Base-by-base conservation (phyloP, 1,140 invertebrate species). In the Zaprionus taronus region DNA sequence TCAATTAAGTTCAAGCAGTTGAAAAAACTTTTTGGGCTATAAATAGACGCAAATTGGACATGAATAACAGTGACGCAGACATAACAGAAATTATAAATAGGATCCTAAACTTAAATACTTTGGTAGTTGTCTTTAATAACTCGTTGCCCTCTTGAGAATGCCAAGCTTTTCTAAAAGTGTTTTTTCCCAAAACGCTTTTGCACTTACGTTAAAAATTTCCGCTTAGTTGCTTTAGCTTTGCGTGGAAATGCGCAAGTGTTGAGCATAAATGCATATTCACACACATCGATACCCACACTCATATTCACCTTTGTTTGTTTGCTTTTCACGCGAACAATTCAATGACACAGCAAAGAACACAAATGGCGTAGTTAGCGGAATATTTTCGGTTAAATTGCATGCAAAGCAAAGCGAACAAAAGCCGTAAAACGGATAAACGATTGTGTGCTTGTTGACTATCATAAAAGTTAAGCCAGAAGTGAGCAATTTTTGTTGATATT, bases 251-350 rank as follows among this genome's bases (percentile, higher is more conserved):
- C 51, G 56, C 22, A 47, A 24, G 41, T 62, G 41, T 62, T 28
- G 41, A n/a, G 7, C 17, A 17, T 28, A 14, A 41, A 62, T 34
- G 5, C 49, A 56, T n/a, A 47, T 26, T 22, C 44, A 22, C 9
- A 36, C 31, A 38, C 41, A 51, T n/a, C 17, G 9, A 34, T 11
- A 34, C 36, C n/a, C 20, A 1, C 20, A 26, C 24, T 61, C 12
- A 22, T n/a, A 7, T 44, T 20, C n/a, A 58, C 22, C 56, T 58
- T 36, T 36, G 47, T 70, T 80, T 67, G 36, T 67, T 56, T 69
- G 62, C 67, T 62, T 62, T 76, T 76, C 70, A 72, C 60, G 44
- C 66, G 49, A 15, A 62, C 72, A 71, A 61, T 64, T 79, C 77
- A 58, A 61, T 24, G 60, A 12, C 55, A 53, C 4, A 51, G 47